Evolutionary conservation across 2,797 vertebrate species (phyloP).

Genomic region (Rhabdophis nuchalis): DNA sequence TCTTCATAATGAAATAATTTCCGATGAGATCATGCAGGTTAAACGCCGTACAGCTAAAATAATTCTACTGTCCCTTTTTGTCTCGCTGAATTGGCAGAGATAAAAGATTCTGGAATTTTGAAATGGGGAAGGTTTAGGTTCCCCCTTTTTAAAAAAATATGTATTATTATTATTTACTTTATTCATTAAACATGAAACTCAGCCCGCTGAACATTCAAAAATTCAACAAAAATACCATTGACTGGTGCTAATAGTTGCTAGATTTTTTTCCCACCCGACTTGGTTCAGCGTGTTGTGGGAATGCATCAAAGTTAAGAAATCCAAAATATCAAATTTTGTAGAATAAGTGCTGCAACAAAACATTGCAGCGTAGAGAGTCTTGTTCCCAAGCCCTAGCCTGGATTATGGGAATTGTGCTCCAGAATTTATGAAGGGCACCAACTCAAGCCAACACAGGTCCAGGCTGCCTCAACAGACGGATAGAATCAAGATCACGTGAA

Average conservation of each 20-base stretch:
- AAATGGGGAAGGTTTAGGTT: background rate
- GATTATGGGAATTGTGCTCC: background rate
- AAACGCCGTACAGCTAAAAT: background rate
- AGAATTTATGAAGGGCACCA: background rate
- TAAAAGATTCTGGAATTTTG: background rate
- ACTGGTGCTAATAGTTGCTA: too few relatives aligned
- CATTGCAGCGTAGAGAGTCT: background rate
- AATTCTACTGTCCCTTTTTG: background rate
- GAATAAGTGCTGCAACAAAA: background rate
- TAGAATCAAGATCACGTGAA: too few relatives aligned
- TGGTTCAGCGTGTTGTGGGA: background rate
- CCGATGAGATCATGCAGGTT: background rate
- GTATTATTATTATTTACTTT: too few relatives aligned
- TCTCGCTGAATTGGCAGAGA: background rate
- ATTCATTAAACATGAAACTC: too few relatives aligned
- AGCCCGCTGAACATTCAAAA: too few relatives aligned
- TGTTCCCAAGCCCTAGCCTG: background rate
- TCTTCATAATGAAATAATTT: constrained; percentile 15
- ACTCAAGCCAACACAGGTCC: too few relatives aligned
- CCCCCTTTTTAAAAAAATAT: too few relatives aligned
- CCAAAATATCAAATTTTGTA: background rate
- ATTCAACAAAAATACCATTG: too few relatives aligned
- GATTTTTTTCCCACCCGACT: background rate
- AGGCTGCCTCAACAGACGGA: too few relatives aligned
- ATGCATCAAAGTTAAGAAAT: background rate